phyloP scores from a whole-genome alignment of 2,888 invertebrate species.

The Cheiracanthium punctorium region DNA sequence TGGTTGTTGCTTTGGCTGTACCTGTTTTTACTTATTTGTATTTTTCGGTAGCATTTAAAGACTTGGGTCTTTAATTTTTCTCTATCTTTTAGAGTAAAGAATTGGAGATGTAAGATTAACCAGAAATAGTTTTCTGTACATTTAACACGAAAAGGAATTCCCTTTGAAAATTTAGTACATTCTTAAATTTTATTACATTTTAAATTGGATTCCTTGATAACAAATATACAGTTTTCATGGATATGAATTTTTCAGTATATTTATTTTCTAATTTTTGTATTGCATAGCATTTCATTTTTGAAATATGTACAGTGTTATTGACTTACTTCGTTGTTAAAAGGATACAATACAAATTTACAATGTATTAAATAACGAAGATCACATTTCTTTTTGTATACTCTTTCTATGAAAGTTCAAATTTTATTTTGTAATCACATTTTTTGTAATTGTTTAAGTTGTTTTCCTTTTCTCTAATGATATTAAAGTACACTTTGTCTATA shows the following conservation, averaged over 20 bases:
- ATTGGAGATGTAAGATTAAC: background rate
- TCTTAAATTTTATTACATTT: background rate
- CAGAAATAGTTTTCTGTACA: background rate
- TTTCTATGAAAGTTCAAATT: too few species aligned
- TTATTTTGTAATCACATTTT: too few species aligned
- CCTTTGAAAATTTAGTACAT: background rate
- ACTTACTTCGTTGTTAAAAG: too few species aligned
- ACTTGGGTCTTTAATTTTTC: background rate
- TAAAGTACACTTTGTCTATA: too few species aligned
- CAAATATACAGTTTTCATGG: background rate
- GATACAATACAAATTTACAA: too few species aligned
- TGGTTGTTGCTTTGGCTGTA: slow-evolving; percentile 72
- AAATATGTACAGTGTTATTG: background rate
- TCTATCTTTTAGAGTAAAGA: background rate
- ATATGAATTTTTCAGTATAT: background rate
- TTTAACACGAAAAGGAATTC: background rate
- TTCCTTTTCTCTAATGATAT: too few species aligned
- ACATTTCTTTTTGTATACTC: too few species aligned
- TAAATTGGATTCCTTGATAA: background rate
- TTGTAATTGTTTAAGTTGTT: too few species aligned
- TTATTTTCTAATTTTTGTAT: background rate
- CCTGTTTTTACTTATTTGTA: slow-evolving; percentile 72
- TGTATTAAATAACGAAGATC: too few species aligned
- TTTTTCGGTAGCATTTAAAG: slow-evolving; percentile 71
- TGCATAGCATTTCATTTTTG: background rate